Base-by-base conservation (phyloP, 2,797 vertebrate genomes). In the Enteromius unitaeniatus region DNA sequence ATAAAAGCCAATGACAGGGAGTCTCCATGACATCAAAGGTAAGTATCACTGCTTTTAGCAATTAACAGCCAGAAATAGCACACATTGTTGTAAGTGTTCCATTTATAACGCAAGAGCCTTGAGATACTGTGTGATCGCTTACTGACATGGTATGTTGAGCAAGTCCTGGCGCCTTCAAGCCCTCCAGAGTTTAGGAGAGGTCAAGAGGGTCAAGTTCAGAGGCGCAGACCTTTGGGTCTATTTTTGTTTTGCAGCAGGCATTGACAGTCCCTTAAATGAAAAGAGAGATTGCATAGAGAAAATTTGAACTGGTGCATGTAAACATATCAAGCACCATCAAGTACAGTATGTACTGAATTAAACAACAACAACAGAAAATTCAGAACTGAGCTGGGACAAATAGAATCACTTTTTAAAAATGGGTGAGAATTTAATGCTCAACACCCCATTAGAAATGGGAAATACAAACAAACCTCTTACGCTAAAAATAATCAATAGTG, bases 161-260 rank as follows among this genome's bases (percentile, higher is more conserved):
- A 76, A 83, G 45, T 31, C 72, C 37, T 76, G 81, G 73, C 81
- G 72, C 81, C 81, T 82, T 82, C n/a, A 45, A 75, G 70, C 62
- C 60, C 73, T 83, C 37, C 68, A 42, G 73, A 83, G 49, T 21
- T 8, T 45, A 75, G 60, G 31, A 53, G 60, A 55, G 62, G 72
- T 75, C 72, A 37, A 51, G 72, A 82, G 81, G 70, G 60, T 75
- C 81, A 82, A 75, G 72, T 75, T 82, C 45, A 83, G 62, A 83
- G 81, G 47, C 73, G 76, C 34, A 21, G 9, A 67, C 15, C 60
- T 76, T 28, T 68, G 47, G 34, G 62, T 75, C 81, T 76, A 68
- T 83, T 76, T 75, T 28, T 4, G 62, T 55, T 5, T 37, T 76
- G 47, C 81, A 55, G 67, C 11, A 76, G 17, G n/a, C 49, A 58